phyloP scores from a whole-genome alignment of 2,797 vertebrate species.

The Jordanella pulchra region DNA sequence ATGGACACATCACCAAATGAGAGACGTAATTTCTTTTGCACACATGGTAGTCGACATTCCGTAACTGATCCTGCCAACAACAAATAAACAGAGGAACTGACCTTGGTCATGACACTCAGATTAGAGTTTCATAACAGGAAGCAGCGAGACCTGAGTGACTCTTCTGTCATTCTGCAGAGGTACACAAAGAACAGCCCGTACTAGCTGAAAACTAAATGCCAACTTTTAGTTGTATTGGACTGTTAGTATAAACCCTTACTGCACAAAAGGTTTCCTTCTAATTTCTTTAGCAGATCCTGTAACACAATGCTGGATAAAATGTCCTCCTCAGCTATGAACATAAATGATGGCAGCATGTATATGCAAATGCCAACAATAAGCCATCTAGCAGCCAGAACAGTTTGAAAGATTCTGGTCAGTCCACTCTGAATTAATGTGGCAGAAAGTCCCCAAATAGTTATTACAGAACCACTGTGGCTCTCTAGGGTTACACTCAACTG shows the following conservation, averaged over 20 bases:
- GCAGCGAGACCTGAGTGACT: constrained; percentile 28
- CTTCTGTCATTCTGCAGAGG: constrained; percentile 17
- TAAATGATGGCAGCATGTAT: constrained; percentile 34
- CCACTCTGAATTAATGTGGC: constrained; percentile 43
- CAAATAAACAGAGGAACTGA: constrained; percentile 61
- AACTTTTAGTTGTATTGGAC: constrained; percentile 32
- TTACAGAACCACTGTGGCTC: constrained; percentile 54
- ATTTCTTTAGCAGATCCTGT: constrained; percentile 13
- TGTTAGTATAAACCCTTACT: constrained; percentile 13
- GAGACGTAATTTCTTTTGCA: constrained; percentile 31
- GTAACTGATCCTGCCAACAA: constrained; percentile 50
- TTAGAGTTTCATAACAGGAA: constrained; percentile 68
- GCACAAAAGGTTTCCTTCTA: constrained; percentile 1
- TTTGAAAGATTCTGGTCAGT: constrained; percentile 31
- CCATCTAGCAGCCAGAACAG: constrained; percentile 2
- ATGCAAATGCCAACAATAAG: constrained; percentile 22
- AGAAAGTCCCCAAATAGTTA: constrained; percentile 48
- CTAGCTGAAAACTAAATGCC: constrained; percentile 4
- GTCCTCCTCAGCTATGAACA: constrained; percentile 13
- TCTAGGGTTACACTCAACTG: constrained; percentile 48
- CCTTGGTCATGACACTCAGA: constrained; percentile 49
- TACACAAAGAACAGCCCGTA: constrained; percentile 24
- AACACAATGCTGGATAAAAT: constrained; percentile 9
- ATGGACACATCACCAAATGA: constrained; percentile 16
- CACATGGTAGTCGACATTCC: constrained; percentile 26